Evolutionary conservation across 2,888 invertebrate genomes (phyloP).

Genomic region (Melieria omissa): DNA sequence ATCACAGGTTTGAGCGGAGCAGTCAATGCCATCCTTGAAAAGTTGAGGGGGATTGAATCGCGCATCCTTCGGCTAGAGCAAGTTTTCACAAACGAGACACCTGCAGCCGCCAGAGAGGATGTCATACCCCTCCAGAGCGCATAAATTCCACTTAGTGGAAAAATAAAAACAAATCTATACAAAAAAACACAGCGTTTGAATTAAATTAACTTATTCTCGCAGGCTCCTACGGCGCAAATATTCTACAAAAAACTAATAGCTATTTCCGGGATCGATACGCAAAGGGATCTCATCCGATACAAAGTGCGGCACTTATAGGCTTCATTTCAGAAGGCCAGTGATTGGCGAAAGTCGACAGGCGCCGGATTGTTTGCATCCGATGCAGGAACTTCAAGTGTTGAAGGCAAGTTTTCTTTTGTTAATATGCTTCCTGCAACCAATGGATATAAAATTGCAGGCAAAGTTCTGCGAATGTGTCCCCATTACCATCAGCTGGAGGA

Average conservation of each 20-base stretch:
- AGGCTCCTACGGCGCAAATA: slow-evolving; percentile 39
- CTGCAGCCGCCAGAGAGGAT: background rate
- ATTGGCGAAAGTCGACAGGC: slow-evolving; percentile 27
- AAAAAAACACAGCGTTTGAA: no score
- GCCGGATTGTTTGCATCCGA: slow-evolving; percentile 10
- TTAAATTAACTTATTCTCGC: background rate
- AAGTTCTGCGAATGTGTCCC: slow-evolving; percentile 32
- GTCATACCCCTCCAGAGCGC: background rate
- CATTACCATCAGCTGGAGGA: slow-evolving; percentile 21
- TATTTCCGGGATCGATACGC: slow-evolving; percentile 17
- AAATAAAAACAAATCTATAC: no score
- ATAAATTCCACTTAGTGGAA: no score
- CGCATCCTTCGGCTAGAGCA: background rate
- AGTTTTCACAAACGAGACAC: no score
- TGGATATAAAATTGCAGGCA: slow-evolving; percentile 1
- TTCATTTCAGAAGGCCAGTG: slow-evolving; percentile 30
- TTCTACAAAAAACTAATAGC: slow-evolving; percentile 35
- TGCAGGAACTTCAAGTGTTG: slow-evolving; percentile 21
- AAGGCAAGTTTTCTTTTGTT: slow-evolving; percentile 18
- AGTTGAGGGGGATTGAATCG: background rate
- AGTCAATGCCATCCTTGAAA: background rate
- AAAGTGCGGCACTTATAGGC: slow-evolving; percentile 33
- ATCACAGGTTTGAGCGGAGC: background rate
- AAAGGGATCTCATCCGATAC: slow-evolving; percentile 35
- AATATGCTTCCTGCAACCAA: background rate